A percentile compares a stretch with the other conserved stretches of the same genome.
phyloP scores from a whole-genome alignment of 2,888 invertebrate species.

The Drosophila borborema region DNA sequence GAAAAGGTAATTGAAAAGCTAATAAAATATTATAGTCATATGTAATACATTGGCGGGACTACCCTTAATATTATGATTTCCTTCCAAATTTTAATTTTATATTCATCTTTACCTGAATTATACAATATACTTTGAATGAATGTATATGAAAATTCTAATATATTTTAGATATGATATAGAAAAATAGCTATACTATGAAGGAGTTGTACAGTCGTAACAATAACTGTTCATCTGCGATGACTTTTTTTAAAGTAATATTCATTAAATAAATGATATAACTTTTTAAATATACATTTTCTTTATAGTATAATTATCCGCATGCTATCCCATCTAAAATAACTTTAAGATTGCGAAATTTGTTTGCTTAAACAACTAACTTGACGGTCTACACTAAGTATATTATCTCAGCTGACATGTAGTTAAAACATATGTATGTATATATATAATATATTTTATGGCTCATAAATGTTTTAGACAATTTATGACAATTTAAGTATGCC shows the following conservation, averaged over 20 bases:
- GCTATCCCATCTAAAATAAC: background rate
- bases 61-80: background rate
- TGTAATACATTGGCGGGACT: background rate
- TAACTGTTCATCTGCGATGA: no score
- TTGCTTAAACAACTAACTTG: background rate
- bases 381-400: background rate
- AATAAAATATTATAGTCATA: background rate
- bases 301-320: background rate
- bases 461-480: background rate
- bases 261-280: background rate
- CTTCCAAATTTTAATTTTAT: background rate
- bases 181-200: no score
- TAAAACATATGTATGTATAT: background rate
- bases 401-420: background rate
- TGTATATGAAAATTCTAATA: no score
- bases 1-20: background rate
- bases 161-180: no score
- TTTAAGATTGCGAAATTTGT: background rate
- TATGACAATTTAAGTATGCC: background rate
- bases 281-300: background rate
- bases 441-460: background rate
- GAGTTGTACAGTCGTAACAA: no score
- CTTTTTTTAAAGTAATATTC: background rate
- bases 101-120: background rate
- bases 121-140: no score